A percentile compares a stretch with the other conserved stretches of the same genome.
Evolutionary conservation across 2,113 vertebrate species (phyloP).

Genomic region (Irena cyanogastra): DNA sequence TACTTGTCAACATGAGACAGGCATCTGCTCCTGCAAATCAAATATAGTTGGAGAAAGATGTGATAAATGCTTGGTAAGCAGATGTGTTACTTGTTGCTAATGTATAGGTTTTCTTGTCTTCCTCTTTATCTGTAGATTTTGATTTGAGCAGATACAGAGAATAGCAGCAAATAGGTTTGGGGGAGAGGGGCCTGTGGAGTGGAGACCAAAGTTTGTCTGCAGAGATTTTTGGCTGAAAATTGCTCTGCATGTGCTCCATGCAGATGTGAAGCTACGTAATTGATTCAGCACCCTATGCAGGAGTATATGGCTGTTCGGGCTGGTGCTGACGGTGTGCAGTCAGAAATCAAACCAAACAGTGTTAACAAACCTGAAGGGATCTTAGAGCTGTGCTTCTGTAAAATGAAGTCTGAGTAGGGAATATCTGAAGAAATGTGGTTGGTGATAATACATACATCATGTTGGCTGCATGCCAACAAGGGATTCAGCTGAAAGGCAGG

Average conservation of each 20-base stretch:
- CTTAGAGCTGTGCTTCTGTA: neutral
- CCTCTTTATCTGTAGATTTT: neutral
- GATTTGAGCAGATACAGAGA: neutral
- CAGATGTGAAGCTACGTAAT: neutral
- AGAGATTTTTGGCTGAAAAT: neutral
- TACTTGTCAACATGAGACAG: constrained; percentile 80
- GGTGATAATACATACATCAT: neutral
- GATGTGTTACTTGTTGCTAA: neutral
- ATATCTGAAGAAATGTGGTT: neutral
- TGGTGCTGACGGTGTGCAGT: neutral
- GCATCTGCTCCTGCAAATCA: constrained; percentile 81
- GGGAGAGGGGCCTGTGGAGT: neutral
- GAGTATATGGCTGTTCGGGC: neutral
- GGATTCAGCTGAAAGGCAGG: neutral
- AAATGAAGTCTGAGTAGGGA: neutral
- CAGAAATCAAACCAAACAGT: accelerated
- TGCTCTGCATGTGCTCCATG: neutral
- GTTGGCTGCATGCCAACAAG: neutral
- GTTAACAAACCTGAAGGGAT: neutral
- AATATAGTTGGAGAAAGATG: constrained; percentile 81
- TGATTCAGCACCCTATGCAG: neutral
- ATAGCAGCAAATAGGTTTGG: neutral
- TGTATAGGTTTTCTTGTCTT: neutral
- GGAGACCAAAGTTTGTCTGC: neutral
- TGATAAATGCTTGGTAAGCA: constrained; percentile 84